phyloP scores from a whole-genome alignment of 2,888 invertebrate genomes.

The Ephialtes manifestator region DNA sequence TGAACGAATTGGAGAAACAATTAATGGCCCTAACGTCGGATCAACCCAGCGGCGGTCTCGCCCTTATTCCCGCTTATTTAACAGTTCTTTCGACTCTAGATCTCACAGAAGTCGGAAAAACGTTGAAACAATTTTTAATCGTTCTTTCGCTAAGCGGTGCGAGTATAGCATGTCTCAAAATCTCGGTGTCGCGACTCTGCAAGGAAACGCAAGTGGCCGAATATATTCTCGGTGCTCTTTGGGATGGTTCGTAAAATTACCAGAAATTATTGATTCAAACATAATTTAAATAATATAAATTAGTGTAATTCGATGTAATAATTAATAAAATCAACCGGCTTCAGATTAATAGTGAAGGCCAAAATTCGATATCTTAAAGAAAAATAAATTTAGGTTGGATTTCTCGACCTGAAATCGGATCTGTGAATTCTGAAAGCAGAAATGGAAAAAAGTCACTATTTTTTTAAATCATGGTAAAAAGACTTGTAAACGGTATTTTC shows the following conservation, averaged over 20 bases:
- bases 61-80: constrained; percentile 89
- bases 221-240: constrained; percentile 89
- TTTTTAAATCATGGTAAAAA: too few relatives aligned
- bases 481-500: too few relatives aligned
- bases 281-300: not conserved
- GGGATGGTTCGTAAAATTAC: constrained; percentile 88
- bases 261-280: not conserved
- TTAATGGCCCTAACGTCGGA: constrained; percentile 87
- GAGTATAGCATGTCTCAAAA: constrained; percentile 87
- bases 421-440: too few relatives aligned
- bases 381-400: too few relatives aligned
- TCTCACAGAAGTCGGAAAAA: constrained; percentile 86
- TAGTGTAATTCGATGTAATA: not conserved
- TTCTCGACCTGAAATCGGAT: too few relatives aligned
- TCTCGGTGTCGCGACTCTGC: constrained; percentile 87
- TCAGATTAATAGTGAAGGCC: too few relatives aligned
- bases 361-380: too few relatives aligned
- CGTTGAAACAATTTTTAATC: constrained; percentile 88
- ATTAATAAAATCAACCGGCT: not conserved
- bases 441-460: too few relatives aligned
- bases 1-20: constrained; percentile 88
- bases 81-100: constrained; percentile 87
- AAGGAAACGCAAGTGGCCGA: constrained; percentile 87
- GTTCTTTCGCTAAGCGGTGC: constrained; percentile 86
- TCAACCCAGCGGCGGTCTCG: constrained; percentile 87